Percentiles rank a stretch among this genome's conserved stretches.
phyloP scores from a whole-genome alignment of 2,888 invertebrate species.

The Folsomia candida region DNA sequence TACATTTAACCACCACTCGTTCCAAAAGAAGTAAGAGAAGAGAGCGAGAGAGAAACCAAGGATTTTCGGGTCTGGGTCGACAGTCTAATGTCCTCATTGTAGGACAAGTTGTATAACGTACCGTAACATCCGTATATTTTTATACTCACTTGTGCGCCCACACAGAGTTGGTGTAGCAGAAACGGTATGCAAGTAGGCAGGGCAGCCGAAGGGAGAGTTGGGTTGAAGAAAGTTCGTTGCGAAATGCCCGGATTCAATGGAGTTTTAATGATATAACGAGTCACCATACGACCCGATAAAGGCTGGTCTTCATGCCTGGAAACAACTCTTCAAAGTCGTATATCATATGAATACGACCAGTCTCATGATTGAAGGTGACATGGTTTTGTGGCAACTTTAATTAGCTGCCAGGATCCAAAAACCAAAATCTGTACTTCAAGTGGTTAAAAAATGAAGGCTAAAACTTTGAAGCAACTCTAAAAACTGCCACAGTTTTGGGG shows the following conservation, averaged over 20 bases:
- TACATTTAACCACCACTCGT: too few relatives aligned
- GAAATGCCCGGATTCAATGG: neutral
- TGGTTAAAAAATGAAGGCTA: too few relatives aligned
- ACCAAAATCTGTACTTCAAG: too few relatives aligned
- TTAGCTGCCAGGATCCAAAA: neutral
- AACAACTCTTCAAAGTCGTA: too few relatives aligned
- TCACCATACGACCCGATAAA: too few relatives aligned
- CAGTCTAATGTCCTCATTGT: slow-evolving; percentile 34
- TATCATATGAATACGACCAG: neutral
- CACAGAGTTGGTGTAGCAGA: neutral
- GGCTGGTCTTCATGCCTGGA: too few relatives aligned
- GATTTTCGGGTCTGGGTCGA: slow-evolving; percentile 41
- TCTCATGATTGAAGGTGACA: neutral
- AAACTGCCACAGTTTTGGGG: too few relatives aligned
- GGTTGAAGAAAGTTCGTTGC: neutral
- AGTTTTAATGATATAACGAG: neutral
- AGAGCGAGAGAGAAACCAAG: slow-evolving; percentile 20
- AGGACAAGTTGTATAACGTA: neutral
- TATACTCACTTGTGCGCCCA: neutral
- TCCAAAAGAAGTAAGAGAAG: too few relatives aligned
- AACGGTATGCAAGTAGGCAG: too few relatives aligned
- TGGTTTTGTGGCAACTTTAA: neutral
- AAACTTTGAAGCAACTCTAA: too few relatives aligned
- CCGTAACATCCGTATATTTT: neutral
- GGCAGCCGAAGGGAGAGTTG: neutral